phyloP scores from a whole-genome alignment of 2,888 invertebrate species.

The Anoncus sp. region DNA sequence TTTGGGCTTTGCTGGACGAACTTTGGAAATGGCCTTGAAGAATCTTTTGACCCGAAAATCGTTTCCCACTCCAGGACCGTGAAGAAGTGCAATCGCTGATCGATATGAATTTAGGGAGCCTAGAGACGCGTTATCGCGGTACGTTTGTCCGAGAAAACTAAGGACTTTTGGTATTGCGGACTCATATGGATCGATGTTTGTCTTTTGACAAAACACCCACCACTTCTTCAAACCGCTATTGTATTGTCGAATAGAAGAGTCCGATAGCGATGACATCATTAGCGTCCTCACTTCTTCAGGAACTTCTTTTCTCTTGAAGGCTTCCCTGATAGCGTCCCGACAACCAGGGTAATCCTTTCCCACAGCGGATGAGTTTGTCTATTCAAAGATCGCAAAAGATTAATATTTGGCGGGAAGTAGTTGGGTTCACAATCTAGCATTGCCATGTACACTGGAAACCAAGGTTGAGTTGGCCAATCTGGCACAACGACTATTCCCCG shows the following conservation, averaged over 20 bases:
- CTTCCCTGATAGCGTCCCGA: conserved; percentile 7
- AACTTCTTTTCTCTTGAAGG: conserved; percentile 6
- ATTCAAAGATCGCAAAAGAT: neutral
- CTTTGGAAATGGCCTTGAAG: neutral
- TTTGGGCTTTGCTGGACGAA: conserved; percentile 1
- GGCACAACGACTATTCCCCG: neutral
- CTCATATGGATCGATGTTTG: neutral
- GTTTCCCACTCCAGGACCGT: conserved; percentile 7
- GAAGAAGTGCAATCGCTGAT: conserved; percentile 8
- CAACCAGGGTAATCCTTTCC: conserved; percentile 18
- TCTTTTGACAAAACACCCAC: conserved; percentile 7
- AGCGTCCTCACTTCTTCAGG: neutral
- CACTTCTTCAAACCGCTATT: conserved; percentile 1
- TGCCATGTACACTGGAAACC: conserved; percentile 5
- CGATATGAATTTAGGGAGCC: conserved; percentile 3
- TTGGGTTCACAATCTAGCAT: neutral
- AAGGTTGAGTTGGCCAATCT: conserved; percentile 2
- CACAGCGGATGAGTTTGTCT: neutral
- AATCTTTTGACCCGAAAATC: conserved; percentile 13
- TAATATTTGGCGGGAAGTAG: neutral
- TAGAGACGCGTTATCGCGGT: neutral
- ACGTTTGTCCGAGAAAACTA: neutral
- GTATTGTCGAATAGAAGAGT: conserved; percentile 7
- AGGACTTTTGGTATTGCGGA: neutral
- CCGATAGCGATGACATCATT: neutral